Percentiles rank a stretch among this genome's conserved stretches.
Evolutionary conservation across 2,113 vertebrate genomes (phyloP).

Genomic region (Romanogobio albipinnatus): DNA sequence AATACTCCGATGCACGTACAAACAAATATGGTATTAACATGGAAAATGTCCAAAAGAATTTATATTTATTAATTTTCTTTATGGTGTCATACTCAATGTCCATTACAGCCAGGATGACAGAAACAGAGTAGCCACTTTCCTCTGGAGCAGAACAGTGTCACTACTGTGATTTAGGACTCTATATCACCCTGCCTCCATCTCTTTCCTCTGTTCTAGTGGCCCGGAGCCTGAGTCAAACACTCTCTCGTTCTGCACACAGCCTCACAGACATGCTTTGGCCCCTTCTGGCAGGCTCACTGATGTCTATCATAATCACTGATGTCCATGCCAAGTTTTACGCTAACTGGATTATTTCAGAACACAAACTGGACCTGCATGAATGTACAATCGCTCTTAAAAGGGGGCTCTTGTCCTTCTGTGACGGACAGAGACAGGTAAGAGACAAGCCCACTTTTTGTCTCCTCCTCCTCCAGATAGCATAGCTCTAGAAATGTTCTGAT

Average conservation of each 20-base stretch:
- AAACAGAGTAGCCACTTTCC: constrained; percentile 3
- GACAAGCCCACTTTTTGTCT: not conserved
- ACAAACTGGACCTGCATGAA: constrained; percentile 41
- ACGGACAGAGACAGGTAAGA: not conserved
- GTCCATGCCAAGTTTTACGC: constrained; percentile 35
- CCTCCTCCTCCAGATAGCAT: not conserved
- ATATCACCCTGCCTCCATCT: not conserved
- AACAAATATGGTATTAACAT: no score
- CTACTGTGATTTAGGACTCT: constrained; percentile 20
- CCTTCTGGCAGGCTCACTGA: constrained; percentile 14
- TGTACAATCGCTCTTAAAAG: not conserved
- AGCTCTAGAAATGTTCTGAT: not conserved
- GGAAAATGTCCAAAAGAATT: no score
- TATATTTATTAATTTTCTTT: no score
- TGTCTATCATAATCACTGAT: constrained; percentile 47
- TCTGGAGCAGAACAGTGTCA: not conserved
- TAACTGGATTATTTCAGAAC: constrained; percentile 51
- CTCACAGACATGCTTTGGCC: constrained; percentile 6
- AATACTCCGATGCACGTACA: no score
- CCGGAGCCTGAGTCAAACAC: constrained; percentile 14
- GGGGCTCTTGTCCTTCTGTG: not conserved
- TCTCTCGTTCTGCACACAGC: not conserved
- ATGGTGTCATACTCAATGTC: not conserved
- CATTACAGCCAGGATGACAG: not conserved
- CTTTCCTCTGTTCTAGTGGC: not conserved